Conservation (phyloP, 2,888 invertebrate genomes). For the Nudaria mundana region DNA sequence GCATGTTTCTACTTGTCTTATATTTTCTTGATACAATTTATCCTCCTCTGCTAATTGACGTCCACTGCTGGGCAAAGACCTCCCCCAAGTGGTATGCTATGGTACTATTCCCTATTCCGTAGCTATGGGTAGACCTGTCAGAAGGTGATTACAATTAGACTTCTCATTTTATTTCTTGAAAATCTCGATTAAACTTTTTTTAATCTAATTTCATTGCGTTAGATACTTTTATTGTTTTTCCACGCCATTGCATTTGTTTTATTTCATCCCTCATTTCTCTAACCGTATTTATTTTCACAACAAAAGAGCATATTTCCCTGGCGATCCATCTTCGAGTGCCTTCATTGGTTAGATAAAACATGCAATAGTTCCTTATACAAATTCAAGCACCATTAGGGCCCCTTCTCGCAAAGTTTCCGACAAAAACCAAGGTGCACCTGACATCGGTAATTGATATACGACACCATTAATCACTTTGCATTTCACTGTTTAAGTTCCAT, state of each 20-base stretch:
- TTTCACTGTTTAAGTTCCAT: conserved; percentile 47
- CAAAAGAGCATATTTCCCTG: conserved; percentile 16
- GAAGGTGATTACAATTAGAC: too few relatives aligned
- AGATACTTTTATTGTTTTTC: conserved; percentile 7
- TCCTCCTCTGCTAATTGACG: too few relatives aligned
- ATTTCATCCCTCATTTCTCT: conserved; percentile 12
- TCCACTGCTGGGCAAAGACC: too few relatives aligned
- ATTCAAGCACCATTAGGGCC: conserved; percentile 45
- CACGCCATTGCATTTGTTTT: conserved; percentile 22
- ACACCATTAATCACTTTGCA: conserved; percentile 66
- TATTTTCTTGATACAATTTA: too few relatives aligned
- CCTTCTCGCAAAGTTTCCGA: conserved; percentile 42
- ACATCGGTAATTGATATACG: conserved; percentile 73
- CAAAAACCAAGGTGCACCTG: conserved; percentile 70
- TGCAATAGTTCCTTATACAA: conserved; percentile 44
- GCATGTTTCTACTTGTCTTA: too few relatives aligned
- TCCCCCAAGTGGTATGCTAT: too few relatives aligned
- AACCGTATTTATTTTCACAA: conserved; percentile 21
- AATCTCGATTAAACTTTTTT: too few relatives aligned
- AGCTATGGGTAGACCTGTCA: too few relatives aligned
- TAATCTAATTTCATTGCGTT: conserved; percentile 17
- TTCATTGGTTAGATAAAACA: conserved; percentile 39
- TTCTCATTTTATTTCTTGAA: too few relatives aligned
- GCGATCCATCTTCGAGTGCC: conserved; percentile 37
- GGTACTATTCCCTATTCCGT: too few relatives aligned